A percentile compares a stretch with the other conserved stretches of the same genome.
phyloP scores from a whole-genome alignment of 2,888 invertebrate genomes.

The Sarcophaga caerulescens region DNA sequence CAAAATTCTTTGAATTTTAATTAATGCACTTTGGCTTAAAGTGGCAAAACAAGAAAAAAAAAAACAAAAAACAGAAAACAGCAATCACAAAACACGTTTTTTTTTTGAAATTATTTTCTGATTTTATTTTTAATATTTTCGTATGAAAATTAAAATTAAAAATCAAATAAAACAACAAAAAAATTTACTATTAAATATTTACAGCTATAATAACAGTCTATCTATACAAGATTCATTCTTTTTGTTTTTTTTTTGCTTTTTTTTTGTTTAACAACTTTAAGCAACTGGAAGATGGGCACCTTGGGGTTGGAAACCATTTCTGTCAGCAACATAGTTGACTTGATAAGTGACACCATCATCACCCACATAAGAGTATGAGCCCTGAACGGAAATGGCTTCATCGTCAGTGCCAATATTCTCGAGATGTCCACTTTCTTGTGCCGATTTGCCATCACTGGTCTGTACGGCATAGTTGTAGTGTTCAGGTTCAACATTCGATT shows the following conservation, averaged over 20 bases:
- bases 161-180: slow-evolving; percentile 23
- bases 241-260: no score
- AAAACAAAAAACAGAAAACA: no score
- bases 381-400: slow-evolving; percentile 82
- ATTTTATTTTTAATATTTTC: slow-evolving; percentile 4
- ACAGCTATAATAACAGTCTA: slow-evolving; percentile 55
- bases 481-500: slow-evolving; percentile 68
- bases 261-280: slow-evolving; percentile 58
- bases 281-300: slow-evolving; percentile 82
- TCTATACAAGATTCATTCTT: background rate
- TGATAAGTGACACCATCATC: slow-evolving; percentile 84
- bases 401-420: slow-evolving; percentile 83
- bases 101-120: no score
- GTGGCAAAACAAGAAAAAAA: background rate
- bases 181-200: slow-evolving; percentile 30
- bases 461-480: slow-evolving; percentile 70
- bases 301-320: slow-evolving; percentile 81
- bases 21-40: no score
- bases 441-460: slow-evolving; percentile 83
- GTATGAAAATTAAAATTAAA: background rate
- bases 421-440: slow-evolving; percentile 82
- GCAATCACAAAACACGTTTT: no score
- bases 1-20: no score
- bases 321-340: slow-evolving; percentile 82
- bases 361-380: slow-evolving; percentile 83